Evolutionary conservation across 2,113 vertebrate species (phyloP).

Genomic region (Struthidea cinerea): DNA sequence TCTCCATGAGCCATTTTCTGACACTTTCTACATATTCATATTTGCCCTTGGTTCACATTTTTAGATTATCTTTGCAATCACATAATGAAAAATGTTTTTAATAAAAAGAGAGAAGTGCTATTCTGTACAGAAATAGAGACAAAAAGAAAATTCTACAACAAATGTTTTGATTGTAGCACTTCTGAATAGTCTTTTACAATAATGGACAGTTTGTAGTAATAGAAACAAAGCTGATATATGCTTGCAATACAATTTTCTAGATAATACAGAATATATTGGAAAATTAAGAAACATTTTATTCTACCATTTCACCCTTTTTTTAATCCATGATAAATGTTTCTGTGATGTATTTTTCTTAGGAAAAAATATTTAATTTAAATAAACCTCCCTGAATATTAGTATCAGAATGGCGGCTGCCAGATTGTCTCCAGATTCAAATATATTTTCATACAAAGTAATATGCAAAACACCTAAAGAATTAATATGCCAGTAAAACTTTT

Average conservation of each 20-base stretch:
- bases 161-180: neutral
- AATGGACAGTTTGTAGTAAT: neutral
- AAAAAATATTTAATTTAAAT: neutral
- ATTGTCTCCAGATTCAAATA: neutral
- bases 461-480: neutral
- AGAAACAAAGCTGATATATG: neutral
- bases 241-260: neutral
- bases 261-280: neutral
- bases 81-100: conserved; percentile 20
- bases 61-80: neutral
- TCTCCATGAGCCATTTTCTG: neutral
- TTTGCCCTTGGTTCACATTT: neutral
- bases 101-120: neutral
- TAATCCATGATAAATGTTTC: neutral
- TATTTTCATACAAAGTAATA: neutral
- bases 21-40: neutral
- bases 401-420: neutral
- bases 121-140: neutral
- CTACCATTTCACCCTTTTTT: neutral
- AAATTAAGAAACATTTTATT: neutral
- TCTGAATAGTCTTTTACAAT: neutral
- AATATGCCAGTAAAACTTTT: neutral
- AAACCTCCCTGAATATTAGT: neutral
- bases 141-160: neutral
- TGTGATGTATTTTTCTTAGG: neutral